A percentile compares a stretch with the other conserved stretches of the same genome.
Evolutionary conservation across 2,113 vertebrate genomes (phyloP).

Genomic region (Nycticorax nycticorax): DNA sequence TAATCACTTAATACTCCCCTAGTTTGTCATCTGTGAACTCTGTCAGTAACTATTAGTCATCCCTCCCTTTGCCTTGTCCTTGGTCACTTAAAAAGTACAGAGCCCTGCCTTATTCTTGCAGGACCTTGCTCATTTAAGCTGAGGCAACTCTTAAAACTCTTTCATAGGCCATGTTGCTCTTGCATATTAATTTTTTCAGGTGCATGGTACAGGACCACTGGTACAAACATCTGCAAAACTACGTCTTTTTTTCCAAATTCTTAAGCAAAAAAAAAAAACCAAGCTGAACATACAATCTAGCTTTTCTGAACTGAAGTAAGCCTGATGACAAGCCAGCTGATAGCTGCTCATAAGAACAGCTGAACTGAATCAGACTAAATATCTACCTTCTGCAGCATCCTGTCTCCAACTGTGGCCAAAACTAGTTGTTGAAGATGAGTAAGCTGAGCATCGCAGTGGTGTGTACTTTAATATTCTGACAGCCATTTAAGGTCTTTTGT

Average conservation of each 20-base stretch:
- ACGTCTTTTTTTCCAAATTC: background rate
- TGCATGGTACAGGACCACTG: background rate
- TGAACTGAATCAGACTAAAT: background rate
- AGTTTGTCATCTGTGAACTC: background rate
- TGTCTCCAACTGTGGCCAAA: background rate
- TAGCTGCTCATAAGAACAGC: background rate
- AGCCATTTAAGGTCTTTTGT: background rate
- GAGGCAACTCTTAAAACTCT: background rate
- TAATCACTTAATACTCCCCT: background rate
- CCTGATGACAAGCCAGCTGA: background rate
- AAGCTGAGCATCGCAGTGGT: background rate
- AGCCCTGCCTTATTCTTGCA: background rate
- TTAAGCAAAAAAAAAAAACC: background rate
- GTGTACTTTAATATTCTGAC: background rate
- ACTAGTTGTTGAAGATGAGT: background rate
- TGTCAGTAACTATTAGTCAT: background rate
- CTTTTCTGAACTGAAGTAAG: background rate
- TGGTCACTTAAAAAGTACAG: background rate
- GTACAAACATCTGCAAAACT: background rate
- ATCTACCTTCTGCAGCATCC: background rate
- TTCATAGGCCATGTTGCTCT: background rate
- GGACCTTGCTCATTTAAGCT: background rate
- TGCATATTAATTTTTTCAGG: background rate
- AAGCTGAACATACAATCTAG: background rate
- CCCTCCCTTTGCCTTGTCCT: background rate